Base-by-base conservation (phyloP, 2,797 vertebrate genomes). In the Gambelia wislizenii region DNA sequence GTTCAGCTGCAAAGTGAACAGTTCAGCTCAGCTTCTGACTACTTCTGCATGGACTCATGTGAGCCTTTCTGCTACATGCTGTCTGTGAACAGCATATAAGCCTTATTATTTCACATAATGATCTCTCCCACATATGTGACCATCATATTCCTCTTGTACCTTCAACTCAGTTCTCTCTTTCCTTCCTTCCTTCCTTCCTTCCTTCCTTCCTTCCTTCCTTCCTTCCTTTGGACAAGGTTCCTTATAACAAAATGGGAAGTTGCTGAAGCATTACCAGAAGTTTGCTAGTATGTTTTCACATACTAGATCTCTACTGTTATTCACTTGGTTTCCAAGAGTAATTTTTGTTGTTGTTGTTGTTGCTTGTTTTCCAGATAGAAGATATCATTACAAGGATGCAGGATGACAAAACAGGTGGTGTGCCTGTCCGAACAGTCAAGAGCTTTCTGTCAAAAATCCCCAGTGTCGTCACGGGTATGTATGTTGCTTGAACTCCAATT, bases 361-460 rank as follows among this genome's bases (percentile, higher is more conserved):
- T n/a, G 93, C 95, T 93, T 89, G 91, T 91, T 95, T 97, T 84
- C 75, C 96, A 99, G 99, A 99, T 99, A 90, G 99, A 99, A 96
- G 98, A 99, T 86, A 98, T 99, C 4, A 94, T 99, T 94, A 98
- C 97, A 1, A 97, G 93, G 88, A 98, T 99, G 97, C 99, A 99
- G 94, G 98, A 99, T 94, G 99, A 99, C 96, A 98, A 99, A 96
- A 97, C 98, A 0, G 98, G 99, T 6, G 99, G 99, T 1, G 98
- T 99, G 82, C 98, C 98, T 82, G 98, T 99, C 95, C 98, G 99
- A 94, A 99, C 99, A 25, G 99, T 99, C 94, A 99, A 99, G 97
- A 99, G 99, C 94, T 99, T 99, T 96, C 98, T 99, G 97, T 98
- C 99, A 86, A 99, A 99, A 97, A 99, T 99, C 94, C 99, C 99